Evolutionary conservation across 2,888 invertebrate species (phyloP).

Genomic region (Metopia argyrocephala): DNA sequence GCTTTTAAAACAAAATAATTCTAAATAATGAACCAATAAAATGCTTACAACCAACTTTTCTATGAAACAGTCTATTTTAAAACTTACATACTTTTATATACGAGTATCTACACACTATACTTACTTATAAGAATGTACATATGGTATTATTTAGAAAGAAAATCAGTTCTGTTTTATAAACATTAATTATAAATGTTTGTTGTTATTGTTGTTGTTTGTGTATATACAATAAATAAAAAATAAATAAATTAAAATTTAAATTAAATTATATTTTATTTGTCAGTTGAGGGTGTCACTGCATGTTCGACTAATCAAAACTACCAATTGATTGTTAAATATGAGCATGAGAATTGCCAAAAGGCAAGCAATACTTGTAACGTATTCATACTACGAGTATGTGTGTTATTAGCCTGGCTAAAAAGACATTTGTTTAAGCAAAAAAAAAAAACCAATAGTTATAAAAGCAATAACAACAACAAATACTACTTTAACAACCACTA

Average conservation of each 20-base stretch:
- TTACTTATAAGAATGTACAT: too few relatives aligned
- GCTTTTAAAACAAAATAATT: too few relatives aligned
- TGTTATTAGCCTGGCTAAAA: slow-evolving; percentile 11
- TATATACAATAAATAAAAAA: slow-evolving; percentile 7
- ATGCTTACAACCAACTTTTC: too few relatives aligned
- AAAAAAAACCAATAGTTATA: slow-evolving; percentile 18
- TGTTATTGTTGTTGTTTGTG: neutral
- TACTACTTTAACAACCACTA: neutral
- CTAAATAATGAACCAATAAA: too few relatives aligned
- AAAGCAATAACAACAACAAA: neutral
- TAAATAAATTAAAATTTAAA: slow-evolving; percentile 60
- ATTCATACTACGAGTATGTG: too few relatives aligned
- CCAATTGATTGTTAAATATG: slow-evolving; percentile 58
- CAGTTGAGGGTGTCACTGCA: slow-evolving; percentile 59
- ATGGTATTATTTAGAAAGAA: too few relatives aligned
- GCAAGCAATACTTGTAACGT: neutral
- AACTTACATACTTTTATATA: too few relatives aligned
- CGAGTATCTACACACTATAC: too few relatives aligned
- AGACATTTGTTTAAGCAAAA: slow-evolving; percentile 20
- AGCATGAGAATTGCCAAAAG: slow-evolving; percentile 40
- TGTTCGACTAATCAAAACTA: slow-evolving; percentile 52
- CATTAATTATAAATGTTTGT: neutral
- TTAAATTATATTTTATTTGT: slow-evolving; percentile 58
- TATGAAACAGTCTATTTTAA: too few relatives aligned
- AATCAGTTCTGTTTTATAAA: too few relatives aligned